A percentile compares a stretch with the other conserved stretches of the same genome.
Evolutionary conservation across 2,113 vertebrate genomes (phyloP).

Genomic region (Chloroceryle aenea): DNA sequence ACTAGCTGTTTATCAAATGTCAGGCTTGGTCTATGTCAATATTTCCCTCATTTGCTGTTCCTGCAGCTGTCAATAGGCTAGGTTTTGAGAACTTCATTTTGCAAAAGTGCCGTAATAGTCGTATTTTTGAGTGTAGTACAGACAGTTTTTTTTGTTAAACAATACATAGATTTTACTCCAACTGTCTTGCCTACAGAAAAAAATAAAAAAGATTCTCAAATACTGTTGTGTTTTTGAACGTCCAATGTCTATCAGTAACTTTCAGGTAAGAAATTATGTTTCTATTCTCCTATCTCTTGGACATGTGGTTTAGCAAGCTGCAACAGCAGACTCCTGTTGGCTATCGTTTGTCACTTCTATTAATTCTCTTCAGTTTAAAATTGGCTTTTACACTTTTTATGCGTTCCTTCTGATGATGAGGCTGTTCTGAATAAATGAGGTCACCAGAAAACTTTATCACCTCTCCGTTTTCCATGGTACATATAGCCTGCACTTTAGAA

Average conservation of each 20-base stretch:
- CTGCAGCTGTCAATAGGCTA: not conserved
- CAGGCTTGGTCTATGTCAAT: not conserved
- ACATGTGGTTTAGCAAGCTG: slow-evolving; percentile 2
- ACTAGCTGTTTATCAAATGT: slow-evolving; percentile 25
- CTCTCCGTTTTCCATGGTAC: not conserved
- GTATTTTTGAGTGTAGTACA: not conserved
- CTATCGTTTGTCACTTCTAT: not conserved
- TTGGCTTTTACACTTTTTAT: not conserved
- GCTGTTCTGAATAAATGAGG: not conserved
- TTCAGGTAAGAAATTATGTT: not conserved
- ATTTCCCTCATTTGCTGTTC: not conserved
- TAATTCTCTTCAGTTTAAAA: not conserved
- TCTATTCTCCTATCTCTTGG: not conserved
- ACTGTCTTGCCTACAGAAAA: not conserved
- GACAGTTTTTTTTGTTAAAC: not conserved
- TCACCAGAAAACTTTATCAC: not conserved
- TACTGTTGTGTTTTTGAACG: not conserved
- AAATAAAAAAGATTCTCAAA: not conserved
- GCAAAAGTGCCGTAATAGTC: not conserved
- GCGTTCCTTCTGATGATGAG: not conserved
- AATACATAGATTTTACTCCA: not conserved
- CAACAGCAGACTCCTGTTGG: not conserved
- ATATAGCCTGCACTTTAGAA: not conserved
- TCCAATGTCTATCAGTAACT: not conserved
- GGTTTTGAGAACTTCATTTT: slow-evolving; percentile 40